Base-by-base conservation (phyloP, 1,140 invertebrate species). In the Lepidostoma basale region DNA sequence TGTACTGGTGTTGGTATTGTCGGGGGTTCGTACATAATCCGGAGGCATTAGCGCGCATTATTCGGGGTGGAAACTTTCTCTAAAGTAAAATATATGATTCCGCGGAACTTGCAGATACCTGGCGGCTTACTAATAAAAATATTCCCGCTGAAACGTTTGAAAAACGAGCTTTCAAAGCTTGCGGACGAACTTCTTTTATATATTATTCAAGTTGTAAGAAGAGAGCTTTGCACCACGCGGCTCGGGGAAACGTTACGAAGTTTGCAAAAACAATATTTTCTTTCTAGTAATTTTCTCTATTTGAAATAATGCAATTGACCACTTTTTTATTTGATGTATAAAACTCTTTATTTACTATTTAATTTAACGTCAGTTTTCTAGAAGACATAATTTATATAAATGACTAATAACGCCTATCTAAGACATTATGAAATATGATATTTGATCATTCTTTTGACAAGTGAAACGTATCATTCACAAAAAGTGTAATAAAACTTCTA, bases 111-210 rank as follows among this genome's bases (percentile, higher is more conserved):
- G 62, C 39, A 68, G 70, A 68, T 66, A 49, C 62, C 62, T 65
- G 33, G 56, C 59, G 59, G 59, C 62, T 68, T 67, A 67, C 66
- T 68, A 68, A 72, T 72, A 72, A 72, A 72, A 72, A 72, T 72
- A 72, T 72, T 68, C 70, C 45, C 60, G 64, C 49, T 68, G 70
- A 72, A 72, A 72, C 70, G 70, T 72, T 72, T 72, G 70, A 72
- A 72, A 72, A 72, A 72, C 70, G 70, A 68, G 70, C 70, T 72
- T 72, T 68, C 70, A 68, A 66, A 68, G 70, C 66, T 62, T 60
- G 67, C 70, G 26, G 70, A 72, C 70, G 42, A 72, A 73, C 67
- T 73, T 73, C 67, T 73, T 73, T 69, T 73, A 73, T 73, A 73
- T 73, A 69, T 73, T 73, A 73, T 73, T 73, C 70, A 69, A 73